These are phyloP conservation scores for Neocrepidodera transversa DNA, from an alignment of 2,888 invertebrate species.

Conservation along the genomic window DNA sequence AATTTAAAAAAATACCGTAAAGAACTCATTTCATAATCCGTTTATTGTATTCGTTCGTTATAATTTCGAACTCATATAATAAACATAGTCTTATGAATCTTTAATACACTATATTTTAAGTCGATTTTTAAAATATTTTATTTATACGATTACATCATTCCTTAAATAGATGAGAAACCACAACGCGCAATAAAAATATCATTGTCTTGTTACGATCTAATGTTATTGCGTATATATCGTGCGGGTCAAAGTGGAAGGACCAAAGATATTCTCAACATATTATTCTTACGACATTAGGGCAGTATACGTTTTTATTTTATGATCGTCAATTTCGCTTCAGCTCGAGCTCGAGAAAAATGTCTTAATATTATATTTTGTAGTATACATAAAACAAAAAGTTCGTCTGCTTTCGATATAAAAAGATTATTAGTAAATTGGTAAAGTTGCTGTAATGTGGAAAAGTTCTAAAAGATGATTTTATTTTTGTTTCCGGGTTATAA, in stretches of 20 bases:
- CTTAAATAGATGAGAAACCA: too few species aligned
- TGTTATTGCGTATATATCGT: conserved; percentile 5
- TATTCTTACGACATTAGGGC: conserved; percentile 16
- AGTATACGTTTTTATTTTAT: conserved; percentile 12
- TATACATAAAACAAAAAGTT: conserved; percentile 16
- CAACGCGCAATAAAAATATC: background rate
- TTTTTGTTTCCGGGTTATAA: background rate
- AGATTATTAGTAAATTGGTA: conserved; percentile 21
- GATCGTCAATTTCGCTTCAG: conserved; percentile 1
- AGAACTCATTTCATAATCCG: too few species aligned
- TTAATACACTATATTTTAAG: too few species aligned
- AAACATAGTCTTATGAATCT: too few species aligned
- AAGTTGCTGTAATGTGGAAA: conserved; percentile 6
- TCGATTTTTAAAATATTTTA: too few species aligned
- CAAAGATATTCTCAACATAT: conserved; percentile 14
- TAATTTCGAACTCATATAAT: too few species aligned
- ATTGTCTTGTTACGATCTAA: background rate
- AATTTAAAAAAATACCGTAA: too few species aligned
- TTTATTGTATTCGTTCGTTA: too few species aligned
- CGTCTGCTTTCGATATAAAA: conserved; percentile 14
- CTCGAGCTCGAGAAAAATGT: conserved; percentile 10
- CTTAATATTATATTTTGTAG: conserved; percentile 13
- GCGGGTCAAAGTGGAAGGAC: background rate
- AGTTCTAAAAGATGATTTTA: background rate
- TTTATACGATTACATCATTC: too few species aligned